These are phyloP conservation scores for Gallinago media DNA, from an alignment of 2,113 vertebrate species.

Conservation along the genomic window DNA sequence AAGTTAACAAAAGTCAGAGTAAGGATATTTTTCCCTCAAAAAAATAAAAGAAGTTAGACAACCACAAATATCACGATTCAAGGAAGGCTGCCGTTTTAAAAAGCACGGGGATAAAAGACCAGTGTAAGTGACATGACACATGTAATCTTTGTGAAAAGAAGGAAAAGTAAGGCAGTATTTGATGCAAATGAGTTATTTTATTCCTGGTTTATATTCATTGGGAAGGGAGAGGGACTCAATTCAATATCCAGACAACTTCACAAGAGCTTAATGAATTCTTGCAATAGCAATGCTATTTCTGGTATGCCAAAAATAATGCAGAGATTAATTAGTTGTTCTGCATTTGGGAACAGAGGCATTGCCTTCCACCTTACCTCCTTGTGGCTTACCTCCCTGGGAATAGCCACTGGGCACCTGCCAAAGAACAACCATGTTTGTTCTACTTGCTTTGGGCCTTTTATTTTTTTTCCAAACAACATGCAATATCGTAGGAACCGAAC, in stretches of 20 bases:
- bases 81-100: background rate
- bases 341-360: background rate
- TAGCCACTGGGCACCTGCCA: accelerated
- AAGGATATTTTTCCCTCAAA: background rate
- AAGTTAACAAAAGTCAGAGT: background rate
- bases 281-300: background rate
- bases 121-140: background rate
- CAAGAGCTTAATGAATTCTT: background rate
- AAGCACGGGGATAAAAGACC: background rate
- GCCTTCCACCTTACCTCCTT: background rate
- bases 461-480: background rate
- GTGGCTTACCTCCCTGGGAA: background rate
- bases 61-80: background rate
- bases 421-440: background rate
- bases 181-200: background rate
- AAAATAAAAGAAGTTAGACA: background rate
- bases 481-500: background rate
- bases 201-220: background rate
- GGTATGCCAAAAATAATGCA: background rate
- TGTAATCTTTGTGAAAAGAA: background rate
- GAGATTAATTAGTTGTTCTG: background rate
- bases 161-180: background rate
- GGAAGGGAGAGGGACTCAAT: background rate
- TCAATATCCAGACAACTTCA: background rate
- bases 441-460: background rate